Percentiles rank a stretch among this genome's conserved stretches.
phyloP scores from a whole-genome alignment of 2,797 vertebrate genomes.

The Phoxinus dragarum region DNA sequence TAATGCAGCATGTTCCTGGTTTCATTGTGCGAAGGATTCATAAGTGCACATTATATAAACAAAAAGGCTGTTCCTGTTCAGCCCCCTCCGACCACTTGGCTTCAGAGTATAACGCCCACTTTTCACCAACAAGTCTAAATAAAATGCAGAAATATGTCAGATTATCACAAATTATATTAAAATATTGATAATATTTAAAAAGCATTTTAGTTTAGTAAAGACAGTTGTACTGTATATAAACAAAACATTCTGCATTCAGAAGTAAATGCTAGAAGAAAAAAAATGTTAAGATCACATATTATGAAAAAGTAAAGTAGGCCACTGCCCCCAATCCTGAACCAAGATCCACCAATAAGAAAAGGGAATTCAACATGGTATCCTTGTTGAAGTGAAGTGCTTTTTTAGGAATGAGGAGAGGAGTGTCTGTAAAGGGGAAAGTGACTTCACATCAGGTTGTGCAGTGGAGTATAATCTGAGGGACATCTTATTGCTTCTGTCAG shows the following conservation, averaged over 20 bases:
- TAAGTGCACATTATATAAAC: not conserved
- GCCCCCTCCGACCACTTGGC: not conserved
- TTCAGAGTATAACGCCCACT: not conserved
- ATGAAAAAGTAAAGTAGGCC: not conserved
- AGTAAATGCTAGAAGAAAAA: not conserved
- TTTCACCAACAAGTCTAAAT: not conserved
- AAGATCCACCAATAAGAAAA: not conserved
- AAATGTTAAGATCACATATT: not conserved
- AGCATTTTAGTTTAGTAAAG: not conserved
- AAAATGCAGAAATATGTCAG: not conserved
- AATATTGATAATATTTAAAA: not conserved
- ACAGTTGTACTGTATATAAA: not conserved
- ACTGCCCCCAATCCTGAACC: conserved; percentile 9
- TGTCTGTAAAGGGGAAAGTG: not conserved
- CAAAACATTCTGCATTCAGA: not conserved
- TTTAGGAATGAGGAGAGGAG: conserved; percentile 11
- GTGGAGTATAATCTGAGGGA: conserved; percentile 1
- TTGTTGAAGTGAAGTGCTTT: conserved; percentile 11
- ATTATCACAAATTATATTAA: not conserved
- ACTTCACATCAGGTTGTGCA: not conserved
- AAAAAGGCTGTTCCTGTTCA: not conserved
- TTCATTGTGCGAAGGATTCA: not conserved
- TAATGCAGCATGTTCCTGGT: not conserved
- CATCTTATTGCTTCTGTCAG: conserved; percentile 2
- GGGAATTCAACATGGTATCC: not conserved